Evolutionary conservation across 2,797 vertebrate species (phyloP).

Genomic region (Eulemur mongoz): DNA sequence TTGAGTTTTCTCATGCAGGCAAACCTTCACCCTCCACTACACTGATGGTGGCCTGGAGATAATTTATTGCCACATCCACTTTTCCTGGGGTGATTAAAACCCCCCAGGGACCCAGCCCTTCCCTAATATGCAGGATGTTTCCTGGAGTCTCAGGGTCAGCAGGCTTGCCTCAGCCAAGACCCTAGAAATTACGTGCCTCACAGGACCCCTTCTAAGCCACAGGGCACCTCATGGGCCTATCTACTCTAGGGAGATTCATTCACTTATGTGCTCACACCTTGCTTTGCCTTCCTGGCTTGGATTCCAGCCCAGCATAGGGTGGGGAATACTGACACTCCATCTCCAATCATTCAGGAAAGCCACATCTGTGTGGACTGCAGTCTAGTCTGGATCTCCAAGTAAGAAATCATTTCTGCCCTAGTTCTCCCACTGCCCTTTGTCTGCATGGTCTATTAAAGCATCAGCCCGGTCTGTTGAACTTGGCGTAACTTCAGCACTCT

Average conservation of each 20-base stretch:
- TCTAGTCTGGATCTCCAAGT: constrained; percentile 31
- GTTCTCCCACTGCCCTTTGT: constrained; percentile 35
- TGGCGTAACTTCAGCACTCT: constrained; percentile 14
- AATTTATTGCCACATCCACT: background rate
- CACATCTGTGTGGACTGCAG: background rate
- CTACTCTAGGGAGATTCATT: background rate
- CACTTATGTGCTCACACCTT: background rate
- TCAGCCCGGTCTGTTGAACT: constrained; percentile 19
- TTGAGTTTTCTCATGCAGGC: background rate
- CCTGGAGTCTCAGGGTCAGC: background rate
- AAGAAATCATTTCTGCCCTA: constrained; percentile 59
- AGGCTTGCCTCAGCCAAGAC: background rate
- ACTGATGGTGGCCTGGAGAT: background rate
- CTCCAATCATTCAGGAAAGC: constrained; percentile 2
- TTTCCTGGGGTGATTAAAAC: constrained; percentile 4
- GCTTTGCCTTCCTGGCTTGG: background rate
- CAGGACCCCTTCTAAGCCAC: background rate
- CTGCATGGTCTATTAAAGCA: constrained; percentile 55
- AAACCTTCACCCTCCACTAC: background rate
- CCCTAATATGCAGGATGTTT: background rate
- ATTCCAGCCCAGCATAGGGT: background rate
- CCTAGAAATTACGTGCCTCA: background rate
- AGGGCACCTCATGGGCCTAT: background rate
- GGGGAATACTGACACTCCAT: background rate
- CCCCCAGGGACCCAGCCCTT: background rate